Percentiles rank a stretch among this genome's conserved stretches.
These are phyloP conservation scores for Notechis scutatus DNA, from an alignment of 2,113 vertebrate species.

Conservation along the genomic window DNA sequence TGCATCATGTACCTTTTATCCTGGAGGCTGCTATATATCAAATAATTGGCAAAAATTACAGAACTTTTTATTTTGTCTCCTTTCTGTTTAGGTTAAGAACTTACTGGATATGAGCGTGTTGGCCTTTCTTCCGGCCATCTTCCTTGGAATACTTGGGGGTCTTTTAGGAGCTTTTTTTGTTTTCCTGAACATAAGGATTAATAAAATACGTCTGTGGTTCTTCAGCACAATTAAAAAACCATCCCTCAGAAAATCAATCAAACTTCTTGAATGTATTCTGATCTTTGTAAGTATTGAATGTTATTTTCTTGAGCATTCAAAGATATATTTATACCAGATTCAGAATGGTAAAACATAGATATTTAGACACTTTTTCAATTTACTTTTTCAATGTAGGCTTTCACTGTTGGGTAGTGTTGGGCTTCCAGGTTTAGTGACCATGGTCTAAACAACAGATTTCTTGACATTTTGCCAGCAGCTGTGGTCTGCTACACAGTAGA, in stretches of 20 bases:
- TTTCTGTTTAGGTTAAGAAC: constrained; percentile 55
- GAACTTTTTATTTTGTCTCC: constrained; percentile 7
- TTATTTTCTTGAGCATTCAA: background rate
- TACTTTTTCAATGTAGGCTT: background rate
- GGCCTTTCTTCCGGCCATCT: constrained; percentile 48
- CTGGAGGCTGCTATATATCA: constrained; percentile 23
- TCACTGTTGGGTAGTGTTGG: background rate
- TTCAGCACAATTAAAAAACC: constrained; percentile 53
- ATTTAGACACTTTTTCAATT: background rate
- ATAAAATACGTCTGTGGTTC: constrained; percentile 45
- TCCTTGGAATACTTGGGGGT: constrained; percentile 57
- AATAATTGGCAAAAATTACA: constrained; percentile 36
- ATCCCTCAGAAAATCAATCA: constrained; percentile 52
- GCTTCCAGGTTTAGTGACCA: background rate
- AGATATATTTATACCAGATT: constrained; percentile 5
- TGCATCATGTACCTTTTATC: constrained; percentile 20
- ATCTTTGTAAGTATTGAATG: constrained; percentile 57
- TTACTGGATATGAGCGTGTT: constrained; percentile 53
- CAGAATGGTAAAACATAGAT: background rate
- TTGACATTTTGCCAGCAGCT: background rate
- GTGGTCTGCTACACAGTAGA: background rate
- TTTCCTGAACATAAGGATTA: constrained; percentile 55
- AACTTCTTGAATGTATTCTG: constrained; percentile 51
- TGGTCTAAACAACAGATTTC: background rate
- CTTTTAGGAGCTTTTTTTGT: constrained; percentile 58